These are phyloP conservation scores for Colistium nudipinnis DNA, from an alignment of 2,113 vertebrate species.

Conservation along the genomic window DNA sequence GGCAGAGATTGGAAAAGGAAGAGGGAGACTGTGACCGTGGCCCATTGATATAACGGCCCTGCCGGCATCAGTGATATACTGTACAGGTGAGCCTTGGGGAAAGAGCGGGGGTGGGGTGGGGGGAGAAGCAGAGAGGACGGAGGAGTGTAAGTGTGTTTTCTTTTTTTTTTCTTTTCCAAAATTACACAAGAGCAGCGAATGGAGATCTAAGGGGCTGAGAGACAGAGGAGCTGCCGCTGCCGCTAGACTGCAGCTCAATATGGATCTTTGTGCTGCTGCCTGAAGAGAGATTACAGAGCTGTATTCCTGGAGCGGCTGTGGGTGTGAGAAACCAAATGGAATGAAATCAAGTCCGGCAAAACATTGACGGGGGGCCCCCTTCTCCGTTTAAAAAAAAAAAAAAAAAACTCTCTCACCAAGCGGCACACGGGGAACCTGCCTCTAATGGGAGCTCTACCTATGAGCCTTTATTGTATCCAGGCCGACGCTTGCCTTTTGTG, in stretches of 20 bases:
- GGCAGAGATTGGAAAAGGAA: slow-evolving; percentile 49
- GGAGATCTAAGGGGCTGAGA: slow-evolving; percentile 60
- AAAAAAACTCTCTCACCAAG: slow-evolving; percentile 27
- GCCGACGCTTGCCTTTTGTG: slow-evolving; percentile 69
- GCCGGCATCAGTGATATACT: slow-evolving; percentile 62
- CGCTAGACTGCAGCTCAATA: slow-evolving; percentile 64
- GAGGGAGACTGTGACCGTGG: slow-evolving; percentile 59
- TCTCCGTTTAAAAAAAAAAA: too few species aligned
- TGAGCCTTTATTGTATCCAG: slow-evolving; percentile 61
- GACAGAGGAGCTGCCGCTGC: slow-evolving; percentile 53
- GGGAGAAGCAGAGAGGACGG: slow-evolving; percentile 28
- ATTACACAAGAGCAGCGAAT: slow-evolving; percentile 57
- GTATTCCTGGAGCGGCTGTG: slow-evolving; percentile 60
- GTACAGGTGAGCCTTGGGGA: slow-evolving; percentile 61
- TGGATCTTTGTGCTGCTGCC: slow-evolving; percentile 63
- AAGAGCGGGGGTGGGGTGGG: not conserved
- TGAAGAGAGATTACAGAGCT: slow-evolving; percentile 67
- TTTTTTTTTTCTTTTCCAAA: slow-evolving; percentile 39
- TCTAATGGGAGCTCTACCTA: slow-evolving; percentile 62
- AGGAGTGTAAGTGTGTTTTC: slow-evolving; percentile 39
- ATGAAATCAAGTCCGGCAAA: slow-evolving; percentile 59
- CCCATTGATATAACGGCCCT: slow-evolving; percentile 69
- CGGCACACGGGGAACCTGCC: slow-evolving; percentile 51
- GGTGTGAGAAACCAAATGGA: slow-evolving; percentile 71
- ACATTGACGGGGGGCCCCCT: slow-evolving; percentile 49